These are phyloP conservation scores for Caenorhabditis sp. DNA, from an alignment of 2,888 invertebrate genomes.

Conservation along the genomic window DNA sequence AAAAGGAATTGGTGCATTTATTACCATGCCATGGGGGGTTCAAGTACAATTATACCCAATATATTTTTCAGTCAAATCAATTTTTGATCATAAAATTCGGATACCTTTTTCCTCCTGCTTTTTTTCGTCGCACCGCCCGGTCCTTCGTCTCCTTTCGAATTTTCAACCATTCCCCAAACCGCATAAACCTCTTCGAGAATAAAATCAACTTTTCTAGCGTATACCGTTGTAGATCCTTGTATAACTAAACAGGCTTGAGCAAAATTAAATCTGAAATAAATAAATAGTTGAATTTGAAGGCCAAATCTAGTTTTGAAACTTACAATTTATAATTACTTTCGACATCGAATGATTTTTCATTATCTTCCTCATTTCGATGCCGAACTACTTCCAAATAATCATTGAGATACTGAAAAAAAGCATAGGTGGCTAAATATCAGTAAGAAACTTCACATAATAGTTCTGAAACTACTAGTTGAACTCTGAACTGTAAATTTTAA, in stretches of 20 bases:
- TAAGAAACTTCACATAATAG: neutral
- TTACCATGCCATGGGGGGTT: no score
- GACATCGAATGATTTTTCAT: neutral
- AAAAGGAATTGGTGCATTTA: no score
- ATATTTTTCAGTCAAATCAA: no score
- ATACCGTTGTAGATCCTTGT: constrained; percentile 80
- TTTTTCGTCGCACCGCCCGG: neutral
- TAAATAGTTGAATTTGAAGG: neutral
- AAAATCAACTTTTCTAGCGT: constrained; percentile 76
- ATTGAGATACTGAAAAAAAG: constrained; percentile 17
- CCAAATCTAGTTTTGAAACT: neutral
- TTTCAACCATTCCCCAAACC: constrained; percentile 15
- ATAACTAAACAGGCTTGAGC: constrained; percentile 82
- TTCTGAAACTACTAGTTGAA: no score
- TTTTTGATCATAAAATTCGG: no score
- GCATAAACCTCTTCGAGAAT: constrained; percentile 13
- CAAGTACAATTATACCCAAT: no score
- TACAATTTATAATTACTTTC: constrained; percentile 7
- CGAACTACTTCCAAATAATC: constrained; percentile 20
- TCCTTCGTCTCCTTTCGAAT: neutral
- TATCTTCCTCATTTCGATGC: constrained; percentile 4
- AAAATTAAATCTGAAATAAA: constrained; percentile 76
- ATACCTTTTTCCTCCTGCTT: constrained; percentile 7
- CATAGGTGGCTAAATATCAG: neutral
- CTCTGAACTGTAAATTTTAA: no score